Conservation (phyloP, 2,888 invertebrate genomes). For the Hydraecia micacea region DNA sequence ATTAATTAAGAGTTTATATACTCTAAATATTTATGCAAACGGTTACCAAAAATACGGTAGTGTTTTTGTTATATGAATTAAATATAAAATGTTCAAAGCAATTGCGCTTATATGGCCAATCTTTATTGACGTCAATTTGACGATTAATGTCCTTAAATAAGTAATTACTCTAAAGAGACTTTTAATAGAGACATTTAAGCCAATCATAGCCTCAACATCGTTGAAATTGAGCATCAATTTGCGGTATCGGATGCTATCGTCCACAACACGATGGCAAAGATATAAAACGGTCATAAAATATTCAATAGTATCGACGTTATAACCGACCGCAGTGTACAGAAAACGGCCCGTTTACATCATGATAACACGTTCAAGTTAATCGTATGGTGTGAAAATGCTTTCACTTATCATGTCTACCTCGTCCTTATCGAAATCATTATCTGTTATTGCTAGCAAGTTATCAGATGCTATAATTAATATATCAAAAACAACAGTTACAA, state of each 20-base stretch:
- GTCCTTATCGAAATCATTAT: constrained; percentile 65
- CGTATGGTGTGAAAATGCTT: constrained; percentile 68
- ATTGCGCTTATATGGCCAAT: constrained; percentile 5
- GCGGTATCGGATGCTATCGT: constrained; percentile 48
- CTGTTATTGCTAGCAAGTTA: constrained; percentile 60
- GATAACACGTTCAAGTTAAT: constrained; percentile 64
- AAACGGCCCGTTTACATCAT: constrained; percentile 65
- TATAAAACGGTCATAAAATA: constrained; percentile 62
- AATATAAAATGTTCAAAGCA: constrained; percentile 16
- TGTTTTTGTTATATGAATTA: constrained; percentile 7
- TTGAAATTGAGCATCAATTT: constrained; percentile 58
- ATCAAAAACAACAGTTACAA: constrained; percentile 37
- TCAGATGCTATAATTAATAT: constrained; percentile 54
- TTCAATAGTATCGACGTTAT: constrained; percentile 66
- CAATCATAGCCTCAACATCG: constrained; percentile 51
- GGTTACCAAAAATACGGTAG: constrained; percentile 27
- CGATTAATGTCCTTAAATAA: constrained; percentile 34
- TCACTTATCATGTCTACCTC: constrained; percentile 64
- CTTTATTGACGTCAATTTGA: constrained; percentile 31
- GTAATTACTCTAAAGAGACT: constrained; percentile 38
- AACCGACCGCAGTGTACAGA: constrained; percentile 56
- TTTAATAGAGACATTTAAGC: constrained; percentile 46
- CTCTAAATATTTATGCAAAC: constrained; percentile 25
- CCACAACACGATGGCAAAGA: constrained; percentile 51
- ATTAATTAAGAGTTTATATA: constrained; percentile 42